Evolutionary conservation across 2,888 invertebrate genomes (phyloP).

Genomic region (Mesorhabditis belari): DNA sequence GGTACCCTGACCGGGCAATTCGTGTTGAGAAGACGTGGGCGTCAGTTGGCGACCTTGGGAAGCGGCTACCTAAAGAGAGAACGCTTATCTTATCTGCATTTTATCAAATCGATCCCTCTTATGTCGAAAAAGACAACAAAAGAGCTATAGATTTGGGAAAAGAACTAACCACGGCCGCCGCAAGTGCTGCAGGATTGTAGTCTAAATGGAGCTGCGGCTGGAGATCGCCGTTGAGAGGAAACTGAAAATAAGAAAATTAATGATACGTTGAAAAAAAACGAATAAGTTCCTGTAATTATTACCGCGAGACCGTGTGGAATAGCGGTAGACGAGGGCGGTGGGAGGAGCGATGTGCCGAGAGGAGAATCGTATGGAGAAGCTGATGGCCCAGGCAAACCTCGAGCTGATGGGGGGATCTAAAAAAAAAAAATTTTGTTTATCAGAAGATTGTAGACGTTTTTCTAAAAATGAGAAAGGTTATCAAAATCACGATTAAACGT

Average conservation of each 20-base stretch:
- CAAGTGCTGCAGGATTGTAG: background rate
- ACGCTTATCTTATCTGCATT: background rate
- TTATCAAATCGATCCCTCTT: background rate
- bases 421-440: background rate
- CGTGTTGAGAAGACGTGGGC: background rate
- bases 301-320: slow-evolving; percentile 1
- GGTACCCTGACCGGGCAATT: background rate
- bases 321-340: slow-evolving; percentile 6
- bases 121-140: no score
- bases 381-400: background rate
- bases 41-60: background rate
- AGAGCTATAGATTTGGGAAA: no score
- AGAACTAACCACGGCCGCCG: background rate
- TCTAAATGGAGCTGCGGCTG: background rate
- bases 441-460: no score
- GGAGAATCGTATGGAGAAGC: slow-evolving; percentile 21
- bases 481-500: no score
- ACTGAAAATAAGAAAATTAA: slow-evolving; percentile 6
- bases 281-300: no score
- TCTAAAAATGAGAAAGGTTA: no score
- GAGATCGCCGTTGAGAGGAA: slow-evolving; percentile 13
- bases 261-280: background rate
- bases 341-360: slow-evolving; percentile 4
- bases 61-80: background rate
- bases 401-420: background rate